Conservation (phyloP, 2,113 vertebrate genomes). For the Budorcas taxicolor region DNA sequence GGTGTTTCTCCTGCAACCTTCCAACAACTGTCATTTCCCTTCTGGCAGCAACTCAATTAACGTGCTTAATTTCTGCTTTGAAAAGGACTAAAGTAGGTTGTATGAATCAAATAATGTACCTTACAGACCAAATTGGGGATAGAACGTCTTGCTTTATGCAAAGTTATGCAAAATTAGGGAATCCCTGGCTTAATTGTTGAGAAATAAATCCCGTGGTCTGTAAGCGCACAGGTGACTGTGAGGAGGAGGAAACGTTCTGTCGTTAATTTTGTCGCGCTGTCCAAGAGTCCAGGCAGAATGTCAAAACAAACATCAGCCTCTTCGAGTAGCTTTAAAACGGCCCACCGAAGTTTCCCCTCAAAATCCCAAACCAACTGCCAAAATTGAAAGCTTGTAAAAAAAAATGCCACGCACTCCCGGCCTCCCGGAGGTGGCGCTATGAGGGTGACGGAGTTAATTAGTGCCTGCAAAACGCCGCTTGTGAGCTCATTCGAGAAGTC, state of each 20-base stretch:
- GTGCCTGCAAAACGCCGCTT: slow-evolving; percentile 13
- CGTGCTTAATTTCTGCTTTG: background rate
- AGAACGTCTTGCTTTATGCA: background rate
- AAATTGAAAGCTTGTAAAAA: background rate
- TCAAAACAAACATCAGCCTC: background rate
- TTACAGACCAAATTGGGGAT: background rate
- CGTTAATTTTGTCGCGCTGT: background rate
- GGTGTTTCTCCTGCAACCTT: background rate
- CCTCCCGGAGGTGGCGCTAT: slow-evolving; percentile 56
- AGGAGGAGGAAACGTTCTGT: background rate
- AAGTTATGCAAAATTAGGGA: background rate
- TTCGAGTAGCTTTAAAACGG: background rate
- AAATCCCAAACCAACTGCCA: background rate
- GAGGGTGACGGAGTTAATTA: slow-evolving; percentile 33
- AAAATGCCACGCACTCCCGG: background rate
- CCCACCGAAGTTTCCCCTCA: slow-evolving; percentile 27
- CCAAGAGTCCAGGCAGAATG: background rate
- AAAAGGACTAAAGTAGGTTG: background rate
- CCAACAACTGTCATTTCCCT: background rate
- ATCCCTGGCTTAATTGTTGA: background rate
- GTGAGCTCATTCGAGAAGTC: slow-evolving; percentile 57
- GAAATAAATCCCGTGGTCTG: background rate
- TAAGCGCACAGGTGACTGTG: background rate
- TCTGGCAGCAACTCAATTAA: background rate
- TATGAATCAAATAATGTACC: background rate